Evolutionary conservation across 2,888 invertebrate species (phyloP).

Genomic region (Pollenia amentaria): DNA sequence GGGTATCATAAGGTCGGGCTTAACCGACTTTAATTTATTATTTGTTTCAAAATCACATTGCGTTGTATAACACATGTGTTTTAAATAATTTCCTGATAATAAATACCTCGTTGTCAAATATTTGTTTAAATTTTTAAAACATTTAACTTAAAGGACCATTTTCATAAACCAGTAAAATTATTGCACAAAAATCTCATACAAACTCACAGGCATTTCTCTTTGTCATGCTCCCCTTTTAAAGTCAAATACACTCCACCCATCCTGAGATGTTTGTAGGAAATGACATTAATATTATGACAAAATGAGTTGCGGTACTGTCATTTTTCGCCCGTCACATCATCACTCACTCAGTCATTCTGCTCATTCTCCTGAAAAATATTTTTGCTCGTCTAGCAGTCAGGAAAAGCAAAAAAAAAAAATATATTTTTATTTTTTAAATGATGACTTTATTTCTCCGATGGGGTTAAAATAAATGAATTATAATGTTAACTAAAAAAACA

Average conservation of each 20-base stretch:
- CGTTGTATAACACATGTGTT: not conserved
- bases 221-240: not conserved
- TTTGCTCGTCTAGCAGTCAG: constrained; percentile 23
- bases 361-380: not conserved
- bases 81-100: constrained; percentile 11
- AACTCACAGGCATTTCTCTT: not conserved
- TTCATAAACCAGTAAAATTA: not conserved
- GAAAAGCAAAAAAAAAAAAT: constrained; percentile 13
- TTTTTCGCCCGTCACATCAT: constrained; percentile 66
- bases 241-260: not conserved
- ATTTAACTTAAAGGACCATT: not conserved
- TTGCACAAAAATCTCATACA: not conserved
- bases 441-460: constrained; percentile 54
- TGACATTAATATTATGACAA: constrained; percentile 53
- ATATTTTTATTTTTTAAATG: constrained; percentile 31
- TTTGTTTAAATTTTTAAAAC: not conserved
- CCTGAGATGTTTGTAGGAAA: constrained; percentile 26
- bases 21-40: no score
- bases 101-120: constrained; percentile 23
- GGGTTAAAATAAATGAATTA: constrained; percentile 61
- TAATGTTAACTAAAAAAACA: constrained; percentile 20
- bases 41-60: not conserved
- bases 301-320: constrained; percentile 53
- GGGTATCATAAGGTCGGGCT: no score
- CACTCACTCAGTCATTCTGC: constrained; percentile 56